Evolutionary conservation across 1,140 invertebrate species (phyloP), one percentile per base, ranked within the genome.

Genomic region (Trichogramma pretiosum): DNA sequence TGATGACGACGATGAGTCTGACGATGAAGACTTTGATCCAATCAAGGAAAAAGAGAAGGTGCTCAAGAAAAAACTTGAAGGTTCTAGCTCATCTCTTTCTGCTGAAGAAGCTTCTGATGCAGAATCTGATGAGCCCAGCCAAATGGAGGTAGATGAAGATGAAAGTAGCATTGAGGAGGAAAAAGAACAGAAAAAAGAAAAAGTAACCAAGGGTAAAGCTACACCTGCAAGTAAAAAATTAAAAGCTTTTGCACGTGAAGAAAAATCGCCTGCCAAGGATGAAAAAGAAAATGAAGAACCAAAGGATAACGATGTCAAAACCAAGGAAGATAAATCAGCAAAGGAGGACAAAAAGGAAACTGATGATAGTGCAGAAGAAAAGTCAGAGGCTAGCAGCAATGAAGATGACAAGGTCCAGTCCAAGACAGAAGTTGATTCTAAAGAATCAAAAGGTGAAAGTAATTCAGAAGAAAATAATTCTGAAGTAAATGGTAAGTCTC

Each of bases 371-470:
- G 23, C 42, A 7, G 46, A 36, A 45, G 14, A 41, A 16, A 39
- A 45, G 45, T 32, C 50, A n/a, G n/a, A n/a, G n/a, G n/a, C n/a
- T n/a, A n/a, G n/a, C n/a, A n/a, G n/a, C n/a, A n/a, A n/a, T 48
- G 21, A 53, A 28, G 38, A 54, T 35, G 46, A 57, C 22, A 46
- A 53, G 28, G n/a, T n/a, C n/a, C n/a, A n/a, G 14, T 3, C 2
- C 5, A 16, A 44, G 24, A 46, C n/a, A 47, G 3, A 33, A 9
- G 22, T 24, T 36, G 34, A 33, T 17, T 23, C 16, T 11, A 43
- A 39, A 46, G 40, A 30, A 36, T 21, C 32, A 22, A 49, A 43
- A 54, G 11, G 18, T 36, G 26, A 39, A 16, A 46, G 35, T 17
- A 37, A 45, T 10, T 5, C 48, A 14, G 32, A 52, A 32, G n/a